phyloP scores from a whole-genome alignment of 2,888 invertebrate genomes.

The Adelphocoris suturalis region DNA sequence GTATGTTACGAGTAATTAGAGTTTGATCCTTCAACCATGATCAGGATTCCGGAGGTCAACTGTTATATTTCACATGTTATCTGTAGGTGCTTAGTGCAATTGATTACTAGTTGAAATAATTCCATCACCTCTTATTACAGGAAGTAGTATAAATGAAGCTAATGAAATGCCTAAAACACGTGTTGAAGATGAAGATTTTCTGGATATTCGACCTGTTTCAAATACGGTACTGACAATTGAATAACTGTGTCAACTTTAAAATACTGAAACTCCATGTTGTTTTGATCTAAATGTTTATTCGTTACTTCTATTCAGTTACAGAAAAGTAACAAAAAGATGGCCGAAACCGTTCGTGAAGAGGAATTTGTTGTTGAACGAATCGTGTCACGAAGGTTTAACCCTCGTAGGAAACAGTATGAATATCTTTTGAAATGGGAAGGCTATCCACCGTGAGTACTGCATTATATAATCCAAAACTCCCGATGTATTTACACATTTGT shows the following conservation, averaged over 20 bases:
- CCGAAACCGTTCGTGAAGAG: conserved; percentile 78
- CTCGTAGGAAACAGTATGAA: conserved; percentile 86
- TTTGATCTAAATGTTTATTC: too few species aligned
- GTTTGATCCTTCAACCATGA: too few species aligned
- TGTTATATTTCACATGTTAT: too few species aligned
- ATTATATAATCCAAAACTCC: not conserved
- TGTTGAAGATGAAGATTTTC: conserved; percentile 46
- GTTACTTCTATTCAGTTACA: not conserved
- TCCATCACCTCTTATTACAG: conserved; percentile 7
- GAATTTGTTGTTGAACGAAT: conserved; percentile 91
- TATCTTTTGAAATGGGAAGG: conserved; percentile 93
- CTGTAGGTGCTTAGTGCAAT: too few species aligned
- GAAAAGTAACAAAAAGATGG: not conserved
- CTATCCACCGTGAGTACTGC: conserved; percentile 84
- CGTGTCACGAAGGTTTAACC: conserved; percentile 90
- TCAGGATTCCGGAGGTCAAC: too few species aligned
- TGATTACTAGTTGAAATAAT: too few species aligned
- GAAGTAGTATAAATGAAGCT: conserved; percentile 33
- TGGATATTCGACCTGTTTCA: not conserved
- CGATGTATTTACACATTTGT: too few species aligned
- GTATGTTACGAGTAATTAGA: too few species aligned
- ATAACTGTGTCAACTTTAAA: not conserved
- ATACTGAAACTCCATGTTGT: not conserved
- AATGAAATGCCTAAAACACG: conserved; percentile 36
- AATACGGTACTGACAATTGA: not conserved